Base-by-base conservation (phyloP, 2,888 invertebrate species). In the Automeris io region DNA sequence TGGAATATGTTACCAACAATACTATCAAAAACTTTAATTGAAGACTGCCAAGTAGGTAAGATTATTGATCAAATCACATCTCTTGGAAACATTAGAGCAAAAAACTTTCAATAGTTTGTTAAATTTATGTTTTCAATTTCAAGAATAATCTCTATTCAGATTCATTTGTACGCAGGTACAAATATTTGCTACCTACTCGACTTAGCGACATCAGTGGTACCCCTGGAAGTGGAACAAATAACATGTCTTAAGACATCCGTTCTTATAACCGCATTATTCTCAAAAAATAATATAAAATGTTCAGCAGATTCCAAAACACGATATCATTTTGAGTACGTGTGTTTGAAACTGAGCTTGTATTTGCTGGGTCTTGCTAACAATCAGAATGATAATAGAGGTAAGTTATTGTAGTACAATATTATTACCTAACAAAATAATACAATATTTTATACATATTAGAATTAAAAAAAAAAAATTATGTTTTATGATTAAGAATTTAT, bases 111-210 rank as follows among this genome's bases (percentile, higher is more conserved):
- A n/a, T n/a, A n/a, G n/a, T n/a, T n/a, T n/a, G n/a, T n/a, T n/a
- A n/a, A n/a, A n/a, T n/a, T n/a, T n/a, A 7, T 23, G 23, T 7
- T 23, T 23, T 23, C n/a, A 7, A n/a, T 23, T 3, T 8, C n/a
- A 23, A 3, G n/a, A 23, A 8, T n/a, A 8, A 8, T 23, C 18
- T 5, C 9, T 5, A 12, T 29, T 36, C 32, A 2, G n/a, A n/a
- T n/a, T 67, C 74, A 24, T 29, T 3, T 29, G 16, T 16, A 16
- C 16, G 2, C 61, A 82, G 83, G 70, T 8, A 54, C 58, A 24
- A 83, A 81, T 38, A 67, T 78, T 8, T 70, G 70, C 43, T 66
- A 79, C 23, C 50, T 82, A n/a, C 43, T 85, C 37, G 80, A 85
- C 3, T 45, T 85, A 35, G 79, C 78, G 0, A 69, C 71, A 4